Conservation (phyloP, 2,113 vertebrate genomes). For the Acanthochromis polyacanthus region DNA sequence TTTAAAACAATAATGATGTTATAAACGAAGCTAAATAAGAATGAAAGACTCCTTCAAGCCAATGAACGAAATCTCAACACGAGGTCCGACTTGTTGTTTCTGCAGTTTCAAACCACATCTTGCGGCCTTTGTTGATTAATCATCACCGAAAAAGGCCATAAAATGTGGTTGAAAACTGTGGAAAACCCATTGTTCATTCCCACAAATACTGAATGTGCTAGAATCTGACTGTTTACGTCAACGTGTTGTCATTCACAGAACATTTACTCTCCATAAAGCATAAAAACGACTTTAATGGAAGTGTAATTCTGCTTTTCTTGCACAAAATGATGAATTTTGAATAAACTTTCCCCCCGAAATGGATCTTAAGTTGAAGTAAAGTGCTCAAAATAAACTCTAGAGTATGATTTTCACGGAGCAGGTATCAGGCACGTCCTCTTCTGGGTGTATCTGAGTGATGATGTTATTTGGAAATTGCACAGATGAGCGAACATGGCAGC, state of each 20-base stretch:
- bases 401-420: not conserved
- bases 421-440: slow-evolving; percentile 5
- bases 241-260: slow-evolving; percentile 8
- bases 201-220: not conserved
- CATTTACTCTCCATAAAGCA: too few relatives aligned
- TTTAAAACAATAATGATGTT: slow-evolving; percentile 8
- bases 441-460: slow-evolving; percentile 52
- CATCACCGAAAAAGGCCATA: slow-evolving; percentile 8
- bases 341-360: too few relatives aligned
- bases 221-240: not conserved
- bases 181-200: not conserved
- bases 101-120: not conserved
- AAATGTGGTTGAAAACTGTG: not conserved
- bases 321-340: too few relatives aligned
- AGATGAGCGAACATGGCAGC: slow-evolving; percentile 68
- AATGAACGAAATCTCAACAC: slow-evolving; percentile 10
- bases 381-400: not conserved
- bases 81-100: not conserved
- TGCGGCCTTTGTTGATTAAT: not conserved
- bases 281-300: not conserved
- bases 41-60: not conserved
- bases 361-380: not conserved
- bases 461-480: slow-evolving; percentile 73
- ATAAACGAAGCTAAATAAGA: not conserved
- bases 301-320: not conserved